Evolutionary conservation across 2,113 vertebrate genomes (phyloP), one percentile per base, ranked within the genome.

Genomic region (Neomonachus schauinslandi): DNA sequence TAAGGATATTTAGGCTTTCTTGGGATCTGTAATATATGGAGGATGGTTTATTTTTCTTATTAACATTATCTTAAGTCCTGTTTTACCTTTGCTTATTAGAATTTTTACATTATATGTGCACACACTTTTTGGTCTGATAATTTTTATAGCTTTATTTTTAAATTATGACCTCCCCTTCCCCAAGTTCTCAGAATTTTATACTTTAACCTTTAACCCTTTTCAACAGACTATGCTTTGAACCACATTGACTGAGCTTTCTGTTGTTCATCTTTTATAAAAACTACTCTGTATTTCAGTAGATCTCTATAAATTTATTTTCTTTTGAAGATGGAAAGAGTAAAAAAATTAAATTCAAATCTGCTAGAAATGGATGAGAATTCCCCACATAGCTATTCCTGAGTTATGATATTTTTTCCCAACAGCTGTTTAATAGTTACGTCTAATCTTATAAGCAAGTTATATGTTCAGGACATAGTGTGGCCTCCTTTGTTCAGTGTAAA

Each of bases 261-360:
- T 36, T 98, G 59, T 84, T 98, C 28, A 11, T 53, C 67, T 94
- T 96, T 94, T 74, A 49, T 36, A 95, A 97, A 95, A 94, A 19
- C 16, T 63, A 65, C 36, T 19, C 67, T 31, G 61, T 51, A 86
- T 96, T 93, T 88, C 39, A n/a, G 39, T 14, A 76, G 74, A 8
- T 28, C 76, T 11, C 39, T 46, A 61, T 84, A 96, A 0, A 3
- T 95, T 96, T 93, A 57, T 81, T 97, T 97, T 89, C n/a, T n/a
- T 77, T 79, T 89, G 24, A 65, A 33, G 15, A 76, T 63, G 39
- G 90, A 94, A 71, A 36, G 39, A 55, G 57, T 53, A 39, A 63
- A 84, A 76, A 74, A 93, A 82, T 80, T 31, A 85, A 80, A 87
- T 91, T 95, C 4, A 72, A 71, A 51, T 96, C 80, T 22, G 12